Conservation (phyloP, 2,113 vertebrate genomes). For the Hyaena hyaena region DNA sequence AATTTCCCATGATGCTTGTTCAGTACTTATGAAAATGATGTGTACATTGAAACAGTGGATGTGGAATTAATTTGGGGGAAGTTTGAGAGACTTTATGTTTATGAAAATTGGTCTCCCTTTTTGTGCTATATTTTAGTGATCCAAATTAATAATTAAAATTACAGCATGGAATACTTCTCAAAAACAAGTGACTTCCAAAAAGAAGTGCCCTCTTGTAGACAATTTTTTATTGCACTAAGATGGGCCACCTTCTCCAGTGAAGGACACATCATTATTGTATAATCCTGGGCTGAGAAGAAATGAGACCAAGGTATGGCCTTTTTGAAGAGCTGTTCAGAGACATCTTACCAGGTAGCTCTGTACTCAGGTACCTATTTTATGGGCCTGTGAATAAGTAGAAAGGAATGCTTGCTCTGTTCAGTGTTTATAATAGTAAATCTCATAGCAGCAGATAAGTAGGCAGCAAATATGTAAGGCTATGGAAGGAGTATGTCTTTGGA, state of each 20-base stretch:
- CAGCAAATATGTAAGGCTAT: not conserved
- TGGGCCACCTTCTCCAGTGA: not conserved
- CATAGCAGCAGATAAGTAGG: not conserved
- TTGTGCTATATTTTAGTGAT: not conserved
- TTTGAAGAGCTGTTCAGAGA: not conserved
- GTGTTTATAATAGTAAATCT: not conserved
- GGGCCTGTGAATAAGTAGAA: not conserved
- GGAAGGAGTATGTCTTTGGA: not conserved
- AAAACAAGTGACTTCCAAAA: not conserved
- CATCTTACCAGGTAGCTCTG: not conserved
- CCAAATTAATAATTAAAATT: not conserved
- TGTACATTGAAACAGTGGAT: not conserved
- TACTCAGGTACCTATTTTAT: not conserved
- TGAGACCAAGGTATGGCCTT: not conserved
- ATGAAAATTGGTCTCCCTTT: not conserved
- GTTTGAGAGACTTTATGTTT: not conserved
- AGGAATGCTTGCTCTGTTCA: not conserved
- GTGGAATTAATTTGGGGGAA: slow-evolving; percentile 29
- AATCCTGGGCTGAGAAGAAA: not conserved
- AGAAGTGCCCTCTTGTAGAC: not conserved
- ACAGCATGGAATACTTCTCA: not conserved
- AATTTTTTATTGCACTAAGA: not conserved
- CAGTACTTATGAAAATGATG: slow-evolving; percentile 37
- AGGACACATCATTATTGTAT: not conserved
- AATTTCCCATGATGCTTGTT: slow-evolving; percentile 9